Conservation (phyloP, 1,140 invertebrate species). For the Drosophila dunni region DNA sequence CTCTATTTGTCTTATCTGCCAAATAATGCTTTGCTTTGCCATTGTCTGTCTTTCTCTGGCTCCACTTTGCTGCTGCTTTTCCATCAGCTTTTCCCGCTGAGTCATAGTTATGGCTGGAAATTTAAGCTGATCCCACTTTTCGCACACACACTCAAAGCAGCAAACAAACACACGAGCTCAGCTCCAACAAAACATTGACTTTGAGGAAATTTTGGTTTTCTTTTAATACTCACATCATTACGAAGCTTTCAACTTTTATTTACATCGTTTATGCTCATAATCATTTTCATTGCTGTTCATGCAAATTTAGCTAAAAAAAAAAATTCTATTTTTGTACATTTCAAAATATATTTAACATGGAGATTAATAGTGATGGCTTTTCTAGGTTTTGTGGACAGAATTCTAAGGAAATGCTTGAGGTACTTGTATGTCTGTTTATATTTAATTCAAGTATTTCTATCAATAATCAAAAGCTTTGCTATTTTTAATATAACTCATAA, state of each 20-base stretch:
- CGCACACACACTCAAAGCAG: conserved; percentile 11
- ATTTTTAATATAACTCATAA: too few species aligned
- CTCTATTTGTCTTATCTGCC: conserved; percentile 49
- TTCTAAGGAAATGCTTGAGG: too few species aligned
- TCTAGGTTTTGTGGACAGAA: too few species aligned
- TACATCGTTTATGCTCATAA: not conserved
- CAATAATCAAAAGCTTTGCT: too few species aligned
- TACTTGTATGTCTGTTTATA: too few species aligned
- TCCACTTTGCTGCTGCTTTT: not conserved
- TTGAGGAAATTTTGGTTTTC: not conserved
- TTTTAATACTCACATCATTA: not conserved
- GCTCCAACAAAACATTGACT: conserved; percentile 1
- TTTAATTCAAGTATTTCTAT: too few species aligned
- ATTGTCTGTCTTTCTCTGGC: not conserved
- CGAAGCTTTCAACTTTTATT: not conserved
- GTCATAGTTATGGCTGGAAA: conserved; percentile 30
- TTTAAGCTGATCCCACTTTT: conserved; percentile 32
- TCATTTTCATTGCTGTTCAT: not conserved
- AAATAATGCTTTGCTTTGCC: conserved; percentile 35
- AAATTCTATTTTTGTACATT: too few species aligned
- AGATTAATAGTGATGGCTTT: too few species aligned
- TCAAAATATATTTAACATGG: too few species aligned
- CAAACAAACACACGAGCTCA: not conserved
- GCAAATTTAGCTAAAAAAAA: too few species aligned
- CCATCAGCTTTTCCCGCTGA: conserved; percentile 5